Conservation (phyloP, 2,113 vertebrate genomes). For the Hippocampus comes region DNA sequence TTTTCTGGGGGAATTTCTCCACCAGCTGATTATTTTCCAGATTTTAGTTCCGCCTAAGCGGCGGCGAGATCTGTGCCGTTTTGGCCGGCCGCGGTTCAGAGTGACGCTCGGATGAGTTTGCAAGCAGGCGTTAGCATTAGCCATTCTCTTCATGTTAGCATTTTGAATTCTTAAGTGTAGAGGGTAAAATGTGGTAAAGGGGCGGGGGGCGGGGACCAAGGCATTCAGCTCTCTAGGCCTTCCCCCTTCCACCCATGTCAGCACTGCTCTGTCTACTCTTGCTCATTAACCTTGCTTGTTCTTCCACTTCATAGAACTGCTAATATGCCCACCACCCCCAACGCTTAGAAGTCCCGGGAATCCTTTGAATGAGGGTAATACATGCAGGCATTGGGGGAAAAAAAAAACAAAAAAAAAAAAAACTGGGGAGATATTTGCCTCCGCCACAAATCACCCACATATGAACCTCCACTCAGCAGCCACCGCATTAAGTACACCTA, state of each 20-base stretch:
- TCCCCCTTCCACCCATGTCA: constrained; percentile 62
- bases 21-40: constrained; percentile 97
- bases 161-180: not conserved
- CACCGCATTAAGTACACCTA: not conserved
- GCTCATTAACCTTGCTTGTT: constrained; percentile 79
- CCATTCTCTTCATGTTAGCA: constrained; percentile 27
- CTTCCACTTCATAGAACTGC: constrained; percentile 71
- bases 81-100: constrained; percentile 80
- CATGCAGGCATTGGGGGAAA: constrained; percentile 39
- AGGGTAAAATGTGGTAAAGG: not conserved
- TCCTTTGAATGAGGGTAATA: constrained; percentile 55
- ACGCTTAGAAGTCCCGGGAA: constrained; percentile 50
- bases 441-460: constrained; percentile 16
- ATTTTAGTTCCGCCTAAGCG: constrained; percentile 94
- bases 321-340: constrained; percentile 52
- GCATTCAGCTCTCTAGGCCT: constrained; percentile 47
- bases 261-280: constrained; percentile 69
- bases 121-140: constrained; percentile 49
- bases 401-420: not conserved
- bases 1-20: constrained; percentile 88
- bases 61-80: constrained; percentile 85
- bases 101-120: constrained; percentile 60
- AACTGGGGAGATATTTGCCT: constrained; percentile 32
- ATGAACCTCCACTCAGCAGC: not conserved
- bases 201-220: constrained; percentile 37